These are phyloP conservation scores for Schizaphis graminum DNA, from an alignment of 2,888 invertebrate genomes.

Conservation along the genomic window DNA sequence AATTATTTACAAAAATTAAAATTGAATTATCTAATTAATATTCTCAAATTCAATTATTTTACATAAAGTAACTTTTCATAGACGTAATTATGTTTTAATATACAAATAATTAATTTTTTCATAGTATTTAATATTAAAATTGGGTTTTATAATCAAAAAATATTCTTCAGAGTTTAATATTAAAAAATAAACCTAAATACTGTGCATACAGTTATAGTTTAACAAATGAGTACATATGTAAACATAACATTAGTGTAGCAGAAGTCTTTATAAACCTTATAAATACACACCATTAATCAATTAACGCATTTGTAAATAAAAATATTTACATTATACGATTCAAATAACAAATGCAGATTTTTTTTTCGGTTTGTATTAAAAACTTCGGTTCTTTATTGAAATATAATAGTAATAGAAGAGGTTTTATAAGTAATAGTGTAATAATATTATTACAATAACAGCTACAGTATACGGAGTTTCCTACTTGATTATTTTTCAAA, in stretches of 20 bases:
- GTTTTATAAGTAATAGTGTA: background rate
- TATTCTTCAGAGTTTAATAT: background rate
- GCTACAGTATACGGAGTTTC: background rate
- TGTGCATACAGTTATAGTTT: background rate
- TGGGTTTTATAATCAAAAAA: background rate
- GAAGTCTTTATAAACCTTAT: background rate
- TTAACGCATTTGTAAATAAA: background rate
- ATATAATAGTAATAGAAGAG: background rate
- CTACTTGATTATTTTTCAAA: slow-evolving; percentile 22
- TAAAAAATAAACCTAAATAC: background rate
- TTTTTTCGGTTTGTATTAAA: background rate
- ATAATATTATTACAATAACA: background rate
- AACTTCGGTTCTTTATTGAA: background rate
- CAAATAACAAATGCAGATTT: background rate
- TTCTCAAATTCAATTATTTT: background rate
- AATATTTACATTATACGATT: background rate
- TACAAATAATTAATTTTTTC: background rate
- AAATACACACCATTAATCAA: slow-evolving; percentile 5
- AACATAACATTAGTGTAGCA: slow-evolving; percentile 35
- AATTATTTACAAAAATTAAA: background rate
- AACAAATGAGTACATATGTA: background rate
- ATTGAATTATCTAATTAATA: background rate
- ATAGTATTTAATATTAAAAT: background rate
- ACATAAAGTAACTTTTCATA: background rate
- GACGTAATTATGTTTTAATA: background rate